A percentile compares a stretch with the other conserved stretches of the same genome.
These are phyloP conservation scores for Nicator chloris DNA, from an alignment of 2,113 vertebrate species.

Conservation along the genomic window DNA sequence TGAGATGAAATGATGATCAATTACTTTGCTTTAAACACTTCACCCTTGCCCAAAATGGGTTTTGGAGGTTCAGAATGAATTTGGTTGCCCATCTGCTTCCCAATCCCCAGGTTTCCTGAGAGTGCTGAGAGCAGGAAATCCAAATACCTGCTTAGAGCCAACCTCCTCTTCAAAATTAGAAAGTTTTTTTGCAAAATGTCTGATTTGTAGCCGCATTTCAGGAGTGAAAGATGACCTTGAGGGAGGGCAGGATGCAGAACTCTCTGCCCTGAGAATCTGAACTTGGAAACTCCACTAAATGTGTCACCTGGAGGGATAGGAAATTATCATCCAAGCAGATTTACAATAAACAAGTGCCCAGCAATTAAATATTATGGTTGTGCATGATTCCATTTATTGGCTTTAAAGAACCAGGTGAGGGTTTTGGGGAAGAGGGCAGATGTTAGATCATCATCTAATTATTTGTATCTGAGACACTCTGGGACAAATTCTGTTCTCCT, in stretches of 20 bases:
- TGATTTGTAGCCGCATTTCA: background rate
- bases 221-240: background rate
- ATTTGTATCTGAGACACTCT: background rate
- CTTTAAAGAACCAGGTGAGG: background rate
- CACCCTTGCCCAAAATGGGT: background rate
- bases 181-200: background rate
- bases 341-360: background rate
- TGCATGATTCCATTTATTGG: background rate
- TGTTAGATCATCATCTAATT: background rate
- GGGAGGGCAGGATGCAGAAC: background rate
- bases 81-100: slow-evolving; percentile 13
- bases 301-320: background rate
- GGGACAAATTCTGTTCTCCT: background rate
- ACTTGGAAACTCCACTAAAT: background rate
- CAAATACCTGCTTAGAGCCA: background rate
- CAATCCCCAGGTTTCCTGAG: background rate
- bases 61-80: background rate
- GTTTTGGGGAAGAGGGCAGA: background rate
- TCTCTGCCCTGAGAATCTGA: background rate
- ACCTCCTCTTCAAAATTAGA: background rate
- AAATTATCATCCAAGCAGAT: background rate
- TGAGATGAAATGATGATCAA: background rate
- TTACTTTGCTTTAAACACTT: background rate
- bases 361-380: background rate
- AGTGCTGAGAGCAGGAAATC: background rate